These are phyloP conservation scores for Lutjanus campechanus DNA, from an alignment of 2,797 vertebrate species.

Conservation along the genomic window DNA sequence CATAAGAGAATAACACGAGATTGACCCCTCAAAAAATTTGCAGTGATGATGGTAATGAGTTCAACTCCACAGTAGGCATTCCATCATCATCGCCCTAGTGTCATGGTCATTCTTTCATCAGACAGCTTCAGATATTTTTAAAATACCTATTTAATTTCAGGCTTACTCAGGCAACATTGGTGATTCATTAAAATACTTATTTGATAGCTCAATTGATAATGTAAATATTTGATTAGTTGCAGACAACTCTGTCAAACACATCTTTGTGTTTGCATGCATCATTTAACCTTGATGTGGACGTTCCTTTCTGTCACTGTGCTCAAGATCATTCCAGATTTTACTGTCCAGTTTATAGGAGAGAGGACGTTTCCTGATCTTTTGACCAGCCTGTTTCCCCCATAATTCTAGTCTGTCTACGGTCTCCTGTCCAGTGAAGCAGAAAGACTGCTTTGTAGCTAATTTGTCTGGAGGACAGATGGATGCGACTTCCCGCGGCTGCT, in stretches of 20 bases:
- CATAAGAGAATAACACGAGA: too few species aligned
- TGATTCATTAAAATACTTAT: background rate
- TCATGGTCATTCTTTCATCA: background rate
- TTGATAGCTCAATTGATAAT: background rate
- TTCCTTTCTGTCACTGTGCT: background rate
- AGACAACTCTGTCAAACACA: background rate
- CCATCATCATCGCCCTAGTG: too few species aligned
- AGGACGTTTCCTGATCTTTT: slow-evolving; percentile 14
- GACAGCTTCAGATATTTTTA: background rate
- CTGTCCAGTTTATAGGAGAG: background rate
- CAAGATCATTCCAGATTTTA: background rate
- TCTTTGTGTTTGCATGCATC: background rate
- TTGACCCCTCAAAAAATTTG: too few species aligned
- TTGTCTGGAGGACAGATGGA: slow-evolving; percentile 42
- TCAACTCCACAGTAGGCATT: too few species aligned
- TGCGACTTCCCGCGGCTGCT: slow-evolving; percentile 42
- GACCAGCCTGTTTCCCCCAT: background rate
- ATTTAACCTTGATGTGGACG: slow-evolving; percentile 11
- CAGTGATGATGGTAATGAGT: too few species aligned
- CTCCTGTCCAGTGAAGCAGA: slow-evolving; percentile 21
- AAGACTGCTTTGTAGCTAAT: slow-evolving; percentile 3
- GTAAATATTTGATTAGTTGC: background rate
- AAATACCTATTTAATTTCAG: background rate
- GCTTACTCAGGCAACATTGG: background rate
- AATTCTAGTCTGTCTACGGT: slow-evolving; percentile 28